Conservation (phyloP, 2,113 vertebrate genomes). For the Dunckerocampus dactyliophorus region DNA sequence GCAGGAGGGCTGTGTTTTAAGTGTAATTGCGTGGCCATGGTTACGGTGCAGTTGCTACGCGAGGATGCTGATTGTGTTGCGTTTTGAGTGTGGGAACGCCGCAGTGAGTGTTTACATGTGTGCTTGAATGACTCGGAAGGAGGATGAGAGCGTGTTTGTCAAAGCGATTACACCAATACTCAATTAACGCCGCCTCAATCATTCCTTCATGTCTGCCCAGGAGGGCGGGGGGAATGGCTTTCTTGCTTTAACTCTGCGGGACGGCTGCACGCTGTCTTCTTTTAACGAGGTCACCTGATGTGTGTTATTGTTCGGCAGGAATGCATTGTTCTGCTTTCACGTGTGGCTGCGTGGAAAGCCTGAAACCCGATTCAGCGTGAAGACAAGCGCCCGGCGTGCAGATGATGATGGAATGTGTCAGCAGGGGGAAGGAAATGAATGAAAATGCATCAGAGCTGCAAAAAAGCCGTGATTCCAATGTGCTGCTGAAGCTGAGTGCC, state of each 20-base stretch:
- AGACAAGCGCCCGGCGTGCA: not conserved
- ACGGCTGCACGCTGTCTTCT: slow-evolving; percentile 39
- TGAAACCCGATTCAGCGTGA: not conserved
- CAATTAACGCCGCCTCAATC: too few relatives aligned
- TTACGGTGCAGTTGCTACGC: not conserved
- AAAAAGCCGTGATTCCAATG: slow-evolving; percentile 11
- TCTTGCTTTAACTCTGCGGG: slow-evolving; percentile 23
- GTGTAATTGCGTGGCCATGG: not conserved
- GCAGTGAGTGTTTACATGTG: too few relatives aligned
- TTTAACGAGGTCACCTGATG: slow-evolving; percentile 15
- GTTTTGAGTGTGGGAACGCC: too few relatives aligned
- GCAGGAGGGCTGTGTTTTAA: not conserved
- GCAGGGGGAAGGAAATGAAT: not conserved
- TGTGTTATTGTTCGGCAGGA: slow-evolving; percentile 11
- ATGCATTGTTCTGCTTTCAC: not conserved
- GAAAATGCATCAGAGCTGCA: too few relatives aligned
- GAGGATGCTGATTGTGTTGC: too few relatives aligned
- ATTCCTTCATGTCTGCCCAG: too few relatives aligned
- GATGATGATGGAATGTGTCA: not conserved
- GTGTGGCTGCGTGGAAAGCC: too few relatives aligned
- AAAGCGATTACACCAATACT: too few relatives aligned
- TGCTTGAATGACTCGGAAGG: too few relatives aligned
- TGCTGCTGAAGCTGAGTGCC: not conserved
- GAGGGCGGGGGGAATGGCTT: too few relatives aligned
- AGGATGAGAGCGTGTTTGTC: too few relatives aligned